Base-by-base conservation (phyloP, 1,140 invertebrate genomes). In the Drosophila funebris region DNA sequence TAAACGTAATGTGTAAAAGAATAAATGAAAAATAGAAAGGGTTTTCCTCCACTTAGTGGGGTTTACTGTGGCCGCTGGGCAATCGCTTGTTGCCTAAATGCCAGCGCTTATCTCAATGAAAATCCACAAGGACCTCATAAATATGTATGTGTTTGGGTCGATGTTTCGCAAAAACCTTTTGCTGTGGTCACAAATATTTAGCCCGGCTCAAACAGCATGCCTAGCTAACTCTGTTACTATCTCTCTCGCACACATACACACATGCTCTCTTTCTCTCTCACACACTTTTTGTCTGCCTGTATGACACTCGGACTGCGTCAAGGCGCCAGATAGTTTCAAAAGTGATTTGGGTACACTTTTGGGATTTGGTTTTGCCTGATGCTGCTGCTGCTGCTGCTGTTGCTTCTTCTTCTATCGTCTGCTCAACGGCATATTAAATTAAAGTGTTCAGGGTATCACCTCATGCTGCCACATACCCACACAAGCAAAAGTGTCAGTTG, bases 291-390 rank as follows among this genome's bases (percentile, higher is more conserved):
- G 29, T 46, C 24, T 22, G 60, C 62, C 22, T 56, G 50, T 58
- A 36, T 61, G 62, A 27, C 41, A 43, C 52, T 71, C 46, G 79
- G 78, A 68, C 56, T 81, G 78, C 80, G 83, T 82, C 82, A 87
- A 87, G 83, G 83, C 78, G 78, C 75, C 85, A 88, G 83, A 87
- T 87, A 87, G 82, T 87, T 87, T 88, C 82, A 87, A 87, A 87
- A 87, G 82, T 87, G 82, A 87, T 87, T 87, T 87, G 82, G 82
- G 82, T 87, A 78, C 75, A 87, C 82, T 83, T 85, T 87, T 70
- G 82, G 82, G 82, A 78, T 78, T 78, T 76, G 81, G 66, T 70
- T 79, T 76, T 66, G 48, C 31, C 22, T 50, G 52, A 41, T 41
- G 37, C 41, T 43, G 6, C 48, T 37, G 1, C 37, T 53, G n/a